Conservation (phyloP, 2,113 vertebrate species). For the Sinocyclocheilus grahami region DNA sequence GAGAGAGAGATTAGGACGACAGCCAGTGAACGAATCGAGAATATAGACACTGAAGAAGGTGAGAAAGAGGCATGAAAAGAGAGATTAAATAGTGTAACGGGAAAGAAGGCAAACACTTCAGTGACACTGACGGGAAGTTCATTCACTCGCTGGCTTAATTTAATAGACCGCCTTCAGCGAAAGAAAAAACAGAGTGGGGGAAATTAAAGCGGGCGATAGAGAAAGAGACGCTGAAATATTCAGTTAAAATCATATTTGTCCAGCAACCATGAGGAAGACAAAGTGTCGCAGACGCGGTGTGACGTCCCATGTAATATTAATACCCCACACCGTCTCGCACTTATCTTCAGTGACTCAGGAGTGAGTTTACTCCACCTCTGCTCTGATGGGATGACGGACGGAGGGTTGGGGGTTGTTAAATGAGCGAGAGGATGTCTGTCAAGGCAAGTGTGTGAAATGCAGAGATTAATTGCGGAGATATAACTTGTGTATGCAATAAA, state of each 20-base stretch:
- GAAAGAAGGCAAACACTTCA: slow-evolving; percentile 66
- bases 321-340: slow-evolving; percentile 14
- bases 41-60: neutral
- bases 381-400: slow-evolving; percentile 29
- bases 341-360: slow-evolving; percentile 18
- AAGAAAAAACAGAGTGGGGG: slow-evolving; percentile 11
- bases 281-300: neutral
- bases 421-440: slow-evolving; percentile 33
- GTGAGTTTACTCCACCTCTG: slow-evolving; percentile 43
- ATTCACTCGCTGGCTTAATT: slow-evolving; percentile 68
- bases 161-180: slow-evolving; percentile 64
- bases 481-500: slow-evolving; percentile 27
- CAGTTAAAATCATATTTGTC: slow-evolving; percentile 29
- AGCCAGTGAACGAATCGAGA: neutral
- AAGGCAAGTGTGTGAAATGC: slow-evolving; percentile 32
- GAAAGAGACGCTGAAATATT: neutral
- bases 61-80: slow-evolving; percentile 13
- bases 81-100: neutral
- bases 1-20: slow-evolving; percentile 33
- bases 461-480: slow-evolving; percentile 35
- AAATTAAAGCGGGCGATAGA: neutral
- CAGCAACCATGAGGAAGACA: slow-evolving; percentile 37
- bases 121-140: slow-evolving; percentile 70
- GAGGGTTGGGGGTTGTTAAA: slow-evolving; percentile 48
- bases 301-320: slow-evolving; percentile 49